Evolutionary conservation across 2,888 invertebrate genomes (phyloP), one percentile per base, ranked within the genome.

Genomic region (Brenthis hecate): DNA sequence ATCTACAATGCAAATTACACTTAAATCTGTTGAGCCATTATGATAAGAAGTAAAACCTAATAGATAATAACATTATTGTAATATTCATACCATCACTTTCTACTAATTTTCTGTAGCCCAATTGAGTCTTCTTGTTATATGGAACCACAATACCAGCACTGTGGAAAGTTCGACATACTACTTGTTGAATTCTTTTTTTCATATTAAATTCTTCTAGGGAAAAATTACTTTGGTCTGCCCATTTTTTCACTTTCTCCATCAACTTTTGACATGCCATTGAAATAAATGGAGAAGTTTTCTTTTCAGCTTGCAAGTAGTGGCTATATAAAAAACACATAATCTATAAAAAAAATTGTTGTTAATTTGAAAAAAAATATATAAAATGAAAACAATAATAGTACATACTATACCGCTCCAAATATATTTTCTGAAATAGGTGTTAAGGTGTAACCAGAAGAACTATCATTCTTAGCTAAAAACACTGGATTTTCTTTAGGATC

Each of bases 121-220:
- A 81, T 80, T 97, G 95, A 0, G 96, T 95, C 83, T 96, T 96
- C 80, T 95, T 95, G 77, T 97, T 93, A 68, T 96, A 96, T 0
- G 98, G 98, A 1, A 98, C 98, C 43, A 96, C 95, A 77, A 98
- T 95, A 16, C 98, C 98, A 56, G 95, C 95, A 68, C 95, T 95
- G 84, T 98, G 97, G 77, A 98, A 96, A 48, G 96, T 95, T 83
- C 94, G 95, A 0, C 96, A 91, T 0, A 97, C 95, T 71, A 93
- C 94, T 56, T 91, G 92, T 50, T 94, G 91, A n/a, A 96, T 91
- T 61, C 92, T 90, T 72, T 94, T 94, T 86, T 96, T 96, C 69
- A 92, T 89, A 36, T 87, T 81, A 13, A 93, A 94, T 69, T 86
- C 85, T 3, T 94, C 94, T 56, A 97, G 80, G 56, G 92, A 87